A percentile compares a stretch with the other conserved stretches of the same genome.
phyloP scores from a whole-genome alignment of 2,113 vertebrate species.

The Struthio camelus region DNA sequence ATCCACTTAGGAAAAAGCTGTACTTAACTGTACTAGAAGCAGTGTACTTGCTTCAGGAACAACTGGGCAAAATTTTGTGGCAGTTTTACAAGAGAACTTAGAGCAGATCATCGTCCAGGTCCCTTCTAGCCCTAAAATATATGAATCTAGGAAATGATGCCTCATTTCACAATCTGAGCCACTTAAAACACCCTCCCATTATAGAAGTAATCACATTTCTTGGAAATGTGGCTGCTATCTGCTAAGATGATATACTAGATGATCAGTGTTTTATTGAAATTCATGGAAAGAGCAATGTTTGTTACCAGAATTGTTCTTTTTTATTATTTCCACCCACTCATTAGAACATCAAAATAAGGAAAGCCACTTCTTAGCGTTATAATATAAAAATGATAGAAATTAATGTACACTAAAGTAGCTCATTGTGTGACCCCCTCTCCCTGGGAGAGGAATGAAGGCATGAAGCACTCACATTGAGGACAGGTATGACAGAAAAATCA shows the following conservation, averaged over 20 bases:
- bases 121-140: constrained; percentile 43
- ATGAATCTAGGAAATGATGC: constrained; percentile 47
- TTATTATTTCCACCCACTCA: constrained; percentile 9
- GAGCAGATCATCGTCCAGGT: constrained; percentile 3
- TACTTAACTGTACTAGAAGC: not conserved
- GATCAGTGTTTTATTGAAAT: constrained; percentile 46
- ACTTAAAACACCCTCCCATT: constrained; percentile 50
- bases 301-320: constrained; percentile 27
- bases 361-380: not conserved
- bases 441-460: not conserved
- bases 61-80: not conserved
- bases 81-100: constrained; percentile 1
- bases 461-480: not conserved
- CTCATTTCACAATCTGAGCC: constrained; percentile 29
- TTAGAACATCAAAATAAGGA: not conserved
- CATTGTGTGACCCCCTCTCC: not conserved
- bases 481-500: not conserved
- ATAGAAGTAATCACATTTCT: constrained; percentile 55
- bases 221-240: constrained; percentile 39
- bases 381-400: not conserved
- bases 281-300: not conserved
- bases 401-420: not conserved
- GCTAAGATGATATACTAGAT: constrained; percentile 28
- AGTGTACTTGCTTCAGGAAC: not conserved
- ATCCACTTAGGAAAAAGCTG: not conserved